These are phyloP conservation scores for Drosophila mimica DNA, from an alignment of 2,888 invertebrate species.

Conservation along the genomic window DNA sequence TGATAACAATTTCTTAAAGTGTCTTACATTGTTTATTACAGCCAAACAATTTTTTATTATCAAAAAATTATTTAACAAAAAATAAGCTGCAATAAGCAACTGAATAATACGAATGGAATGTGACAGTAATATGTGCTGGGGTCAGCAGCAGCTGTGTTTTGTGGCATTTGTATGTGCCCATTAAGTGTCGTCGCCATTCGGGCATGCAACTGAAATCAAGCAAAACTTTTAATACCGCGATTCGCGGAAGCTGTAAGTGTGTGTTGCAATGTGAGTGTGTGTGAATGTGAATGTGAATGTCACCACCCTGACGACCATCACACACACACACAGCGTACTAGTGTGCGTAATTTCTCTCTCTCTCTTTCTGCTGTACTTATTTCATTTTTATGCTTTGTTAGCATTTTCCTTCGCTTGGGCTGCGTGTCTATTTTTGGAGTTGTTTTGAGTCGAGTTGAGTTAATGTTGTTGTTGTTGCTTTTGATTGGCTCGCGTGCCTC, in stretches of 20 bases:
- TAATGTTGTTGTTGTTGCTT: constrained; percentile 27
- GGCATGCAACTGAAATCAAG: constrained; percentile 42
- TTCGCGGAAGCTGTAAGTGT: constrained; percentile 19
- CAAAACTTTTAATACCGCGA: constrained; percentile 14
- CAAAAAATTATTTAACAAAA: constrained; percentile 2
- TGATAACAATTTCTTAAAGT: background rate
- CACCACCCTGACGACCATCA: constrained; percentile 14
- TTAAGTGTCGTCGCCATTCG: constrained; percentile 14
- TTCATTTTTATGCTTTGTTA: constrained; percentile 55
- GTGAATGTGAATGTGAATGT: constrained; percentile 29
- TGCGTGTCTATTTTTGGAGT: constrained; percentile 71
- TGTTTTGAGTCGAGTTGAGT: constrained; percentile 52
- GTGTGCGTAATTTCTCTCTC: constrained; percentile 19
- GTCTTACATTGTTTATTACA: background rate
- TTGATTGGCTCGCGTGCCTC: constrained; percentile 52
- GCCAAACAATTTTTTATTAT: background rate
- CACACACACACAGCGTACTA: background rate
- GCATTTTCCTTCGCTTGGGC: constrained; percentile 66
- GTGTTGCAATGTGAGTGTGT: background rate
- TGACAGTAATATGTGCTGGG: constrained; percentile 19
- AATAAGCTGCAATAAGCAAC: constrained; percentile 34
- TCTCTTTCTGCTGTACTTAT: constrained; percentile 36
- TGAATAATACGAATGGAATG: constrained; percentile 47
- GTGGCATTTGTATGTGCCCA: constrained; percentile 5
- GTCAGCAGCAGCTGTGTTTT: constrained; percentile 17